Conservation (phyloP, 2,797 vertebrate species). For the Hippopotamyrus pictus region DNA sequence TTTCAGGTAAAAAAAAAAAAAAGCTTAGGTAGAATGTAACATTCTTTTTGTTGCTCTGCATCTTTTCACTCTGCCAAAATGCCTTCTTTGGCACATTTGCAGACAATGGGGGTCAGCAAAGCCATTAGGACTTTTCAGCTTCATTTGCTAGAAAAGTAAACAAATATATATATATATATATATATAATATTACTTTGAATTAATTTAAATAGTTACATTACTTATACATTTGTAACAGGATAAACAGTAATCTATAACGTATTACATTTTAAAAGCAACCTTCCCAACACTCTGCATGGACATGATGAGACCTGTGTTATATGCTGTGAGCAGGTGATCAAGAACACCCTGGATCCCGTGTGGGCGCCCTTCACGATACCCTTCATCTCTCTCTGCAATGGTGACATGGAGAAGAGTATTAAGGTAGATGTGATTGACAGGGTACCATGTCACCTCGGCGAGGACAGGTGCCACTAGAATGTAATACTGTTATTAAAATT, state of each 20-base stretch:
- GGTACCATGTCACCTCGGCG: neutral
- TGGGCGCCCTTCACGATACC: constrained; percentile 94
- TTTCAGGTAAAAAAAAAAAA: neutral
- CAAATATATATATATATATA: neutral
- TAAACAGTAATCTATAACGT: neutral
- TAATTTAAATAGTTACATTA: neutral
- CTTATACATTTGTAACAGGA: neutral
- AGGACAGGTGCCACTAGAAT: neutral
- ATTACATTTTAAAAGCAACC: neutral
- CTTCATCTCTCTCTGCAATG: constrained; percentile 88
- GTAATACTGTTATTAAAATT: neutral
- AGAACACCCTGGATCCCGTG: constrained; percentile 88
- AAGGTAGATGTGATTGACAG: constrained; percentile 63
- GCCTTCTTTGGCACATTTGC: neutral
- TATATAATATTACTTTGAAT: neutral
- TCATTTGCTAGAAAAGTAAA: neutral
- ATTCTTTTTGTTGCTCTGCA: neutral
- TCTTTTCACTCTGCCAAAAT: neutral
- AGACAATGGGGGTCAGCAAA: neutral
- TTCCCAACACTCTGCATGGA: neutral
- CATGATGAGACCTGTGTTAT: neutral
- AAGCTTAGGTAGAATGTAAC: neutral
- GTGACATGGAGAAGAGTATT: constrained; percentile 82
- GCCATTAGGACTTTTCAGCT: neutral
- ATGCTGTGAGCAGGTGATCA: constrained; percentile 75